Evolutionary conservation across 2,113 vertebrate genomes (phyloP), one percentile per base, ranked within the genome.

Genomic region (Ochotona curzoniae): DNA sequence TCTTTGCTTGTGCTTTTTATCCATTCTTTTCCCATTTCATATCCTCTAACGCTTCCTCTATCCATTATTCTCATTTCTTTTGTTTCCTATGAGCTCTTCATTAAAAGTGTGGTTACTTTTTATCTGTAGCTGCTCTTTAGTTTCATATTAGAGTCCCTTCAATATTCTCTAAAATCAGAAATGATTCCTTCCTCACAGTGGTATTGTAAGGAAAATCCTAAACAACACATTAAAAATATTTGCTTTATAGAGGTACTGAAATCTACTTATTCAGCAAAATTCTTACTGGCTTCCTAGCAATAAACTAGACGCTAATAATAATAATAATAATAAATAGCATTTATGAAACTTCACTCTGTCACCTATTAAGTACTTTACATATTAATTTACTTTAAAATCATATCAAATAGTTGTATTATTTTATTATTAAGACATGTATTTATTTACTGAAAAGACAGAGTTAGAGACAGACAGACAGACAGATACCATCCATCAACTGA

Each of bases 141-240:
- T 87, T 94, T 85, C 38, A 8, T 25, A 30, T 35, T 20, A n/a
- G 30, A 75, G 8, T 8, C 23, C 30, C 44, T 89, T 44, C 26
- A 86, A 44, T 35, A 47, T 64, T 91, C 63, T 84, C 51, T 80
- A 75, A 91, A 86, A 79, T 86, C 63, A 89, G 51, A 93, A 91
- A 67, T 54, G 78, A 83, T 60, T 47, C 32, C 66, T 91, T 91
- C 30, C 81, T 79, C 2, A 5, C 44, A 71, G 8, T 3, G 1
- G 3, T 74, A 4, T 25, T 8, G 12, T 35, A 21, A 91, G 8
- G 17, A 91, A 70, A 94, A 71, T 60, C 18, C 14, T 47, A 70
- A 93, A 79, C 26, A 94, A 69, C n/a, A 20, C 49, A 64, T 30
- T 84, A 15, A 78, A 88, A 78, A 2, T 25, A 1, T 60, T 26